Evolutionary conservation across 2,113 vertebrate genomes (phyloP).

Genomic region (Nycticebus coucang): DNA sequence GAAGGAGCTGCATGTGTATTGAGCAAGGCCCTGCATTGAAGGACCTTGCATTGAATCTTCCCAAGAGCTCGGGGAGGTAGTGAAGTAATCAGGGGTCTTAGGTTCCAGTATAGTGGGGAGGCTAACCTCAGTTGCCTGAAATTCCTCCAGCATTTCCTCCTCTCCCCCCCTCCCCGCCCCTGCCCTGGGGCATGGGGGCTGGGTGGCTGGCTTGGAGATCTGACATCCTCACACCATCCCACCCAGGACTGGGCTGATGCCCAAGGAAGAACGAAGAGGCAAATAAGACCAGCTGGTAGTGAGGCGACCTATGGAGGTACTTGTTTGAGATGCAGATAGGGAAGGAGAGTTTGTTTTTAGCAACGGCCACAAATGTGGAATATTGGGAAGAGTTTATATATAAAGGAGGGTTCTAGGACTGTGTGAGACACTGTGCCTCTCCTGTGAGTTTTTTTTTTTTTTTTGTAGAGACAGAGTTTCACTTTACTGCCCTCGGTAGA

Average conservation of each 20-base stretch:
- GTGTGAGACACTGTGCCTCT: rapidly evolving
- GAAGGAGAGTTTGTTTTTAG: neutral
- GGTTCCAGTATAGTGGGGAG: neutral
- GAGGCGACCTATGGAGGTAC: neutral
- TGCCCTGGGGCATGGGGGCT: neutral
- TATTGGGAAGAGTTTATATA: rapidly evolving
- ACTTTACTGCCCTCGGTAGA: no score
- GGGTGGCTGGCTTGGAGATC: neutral
- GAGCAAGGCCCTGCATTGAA: no score
- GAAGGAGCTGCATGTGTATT: no score
- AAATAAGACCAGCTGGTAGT: neutral
- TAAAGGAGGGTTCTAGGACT: neutral
- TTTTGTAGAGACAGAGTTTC: no score
- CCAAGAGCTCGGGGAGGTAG: neutral
- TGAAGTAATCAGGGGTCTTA: neutral
- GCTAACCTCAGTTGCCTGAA: neutral
- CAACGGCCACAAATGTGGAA: neutral
- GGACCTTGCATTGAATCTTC: no score
- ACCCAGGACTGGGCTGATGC: neutral
- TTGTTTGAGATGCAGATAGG: neutral
- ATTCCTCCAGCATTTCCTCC: neutral
- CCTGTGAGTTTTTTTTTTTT: neutral
- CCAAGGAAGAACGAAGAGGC: neutral
- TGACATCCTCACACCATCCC: neutral
- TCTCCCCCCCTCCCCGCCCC: no score